Conservation (phyloP, 2,113 vertebrate species). For the Catagonus wagneri region DNA sequence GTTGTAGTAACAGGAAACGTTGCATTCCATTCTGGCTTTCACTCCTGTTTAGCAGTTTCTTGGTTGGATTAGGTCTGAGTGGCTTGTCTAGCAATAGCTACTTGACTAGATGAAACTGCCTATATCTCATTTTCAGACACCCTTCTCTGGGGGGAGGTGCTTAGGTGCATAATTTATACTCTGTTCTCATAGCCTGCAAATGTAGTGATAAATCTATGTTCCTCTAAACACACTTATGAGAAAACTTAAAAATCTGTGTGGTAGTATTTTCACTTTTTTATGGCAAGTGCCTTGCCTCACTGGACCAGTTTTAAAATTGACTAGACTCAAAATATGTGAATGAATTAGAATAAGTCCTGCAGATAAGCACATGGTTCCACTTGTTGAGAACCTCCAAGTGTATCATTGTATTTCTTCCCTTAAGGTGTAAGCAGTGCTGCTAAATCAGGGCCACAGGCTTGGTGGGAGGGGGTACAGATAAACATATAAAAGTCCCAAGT, state of each 20-base stretch:
- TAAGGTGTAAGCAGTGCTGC: not conserved
- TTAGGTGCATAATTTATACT: not conserved
- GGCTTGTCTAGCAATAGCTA: not conserved
- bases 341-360: not conserved
- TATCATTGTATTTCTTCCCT: not conserved
- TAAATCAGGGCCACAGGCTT: not conserved
- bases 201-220: not conserved
- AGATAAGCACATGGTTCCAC: not conserved
- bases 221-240: not conserved
- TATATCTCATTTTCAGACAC: not conserved
- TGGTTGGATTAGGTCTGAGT: not conserved
- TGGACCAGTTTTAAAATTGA: not conserved
- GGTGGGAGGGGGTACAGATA: not conserved
- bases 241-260: conserved; percentile 18
- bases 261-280: not conserved
- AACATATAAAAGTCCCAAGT: not conserved
- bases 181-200: not conserved
- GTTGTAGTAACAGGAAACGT: not conserved
- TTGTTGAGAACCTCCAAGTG: not conserved
- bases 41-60: not conserved
- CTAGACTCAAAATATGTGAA: not conserved
- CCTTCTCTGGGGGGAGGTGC: not conserved
- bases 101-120: not conserved
- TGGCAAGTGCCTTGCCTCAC: not conserved
- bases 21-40: not conserved